Conservation (phyloP, 2,888 invertebrate genomes). For the Oscheius sp. region DNA sequence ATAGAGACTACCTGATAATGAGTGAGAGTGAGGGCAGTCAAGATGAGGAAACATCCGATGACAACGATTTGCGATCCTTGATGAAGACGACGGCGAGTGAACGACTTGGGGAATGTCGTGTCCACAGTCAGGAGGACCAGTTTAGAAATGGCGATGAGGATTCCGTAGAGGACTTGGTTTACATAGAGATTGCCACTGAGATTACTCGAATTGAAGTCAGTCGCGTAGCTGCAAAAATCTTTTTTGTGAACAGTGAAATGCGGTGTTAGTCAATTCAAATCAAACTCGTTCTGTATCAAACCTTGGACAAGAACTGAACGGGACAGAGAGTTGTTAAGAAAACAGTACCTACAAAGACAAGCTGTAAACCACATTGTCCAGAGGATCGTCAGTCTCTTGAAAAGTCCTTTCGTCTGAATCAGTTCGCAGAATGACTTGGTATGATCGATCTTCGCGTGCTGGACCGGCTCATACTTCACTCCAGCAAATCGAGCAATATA, state of each 20-base stretch:
- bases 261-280: too few relatives aligned
- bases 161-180: conserved; percentile 71
- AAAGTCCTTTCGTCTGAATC: conserved; percentile 57
- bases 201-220: conserved; percentile 68
- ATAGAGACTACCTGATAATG: conserved; percentile 46
- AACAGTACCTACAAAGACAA: conserved; percentile 42
- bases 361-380: conserved; percentile 70
- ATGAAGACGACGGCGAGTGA: conserved; percentile 68
- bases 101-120: conserved; percentile 57
- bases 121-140: conserved; percentile 67
- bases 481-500: conserved; percentile 67
- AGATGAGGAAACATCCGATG: conserved; percentile 64
- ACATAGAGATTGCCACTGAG: conserved; percentile 68
- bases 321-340: too few relatives aligned
- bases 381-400: conserved; percentile 64
- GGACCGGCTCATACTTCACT: conserved; percentile 58
- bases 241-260: too few relatives aligned
- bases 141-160: conserved; percentile 69
- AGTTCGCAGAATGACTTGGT: conserved; percentile 61
- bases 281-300: too few relatives aligned
- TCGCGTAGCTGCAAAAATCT: conserved; percentile 68
- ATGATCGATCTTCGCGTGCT: conserved; percentile 59
- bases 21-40: conserved; percentile 60
- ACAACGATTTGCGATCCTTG: conserved; percentile 68
- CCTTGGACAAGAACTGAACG: too few relatives aligned